Evolutionary conservation across 2,113 vertebrate species (phyloP).

Genomic region (Silurus meridionalis): DNA sequence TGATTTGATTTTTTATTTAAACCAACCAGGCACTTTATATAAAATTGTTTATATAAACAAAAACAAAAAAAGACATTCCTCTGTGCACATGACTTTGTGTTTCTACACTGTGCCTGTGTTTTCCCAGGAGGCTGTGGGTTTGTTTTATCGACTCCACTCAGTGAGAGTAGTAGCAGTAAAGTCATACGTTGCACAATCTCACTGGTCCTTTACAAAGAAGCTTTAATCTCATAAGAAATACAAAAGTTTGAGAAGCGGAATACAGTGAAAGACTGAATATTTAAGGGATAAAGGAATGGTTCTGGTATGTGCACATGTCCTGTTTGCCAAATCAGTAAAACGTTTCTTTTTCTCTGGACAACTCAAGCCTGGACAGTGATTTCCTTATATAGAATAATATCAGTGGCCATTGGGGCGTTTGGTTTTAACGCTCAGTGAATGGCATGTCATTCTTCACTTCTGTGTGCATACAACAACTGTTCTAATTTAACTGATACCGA

Average conservation of each 20-base stretch:
- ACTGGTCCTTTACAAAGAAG: slow-evolving; percentile 47
- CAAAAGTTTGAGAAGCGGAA: neutral
- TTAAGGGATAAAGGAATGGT: neutral
- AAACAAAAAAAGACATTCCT: neutral
- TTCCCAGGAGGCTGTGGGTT: slow-evolving; percentile 35
- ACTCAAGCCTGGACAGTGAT: slow-evolving; percentile 44
- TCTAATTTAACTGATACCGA: slow-evolving; percentile 5
- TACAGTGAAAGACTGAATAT: neutral
- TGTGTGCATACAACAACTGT: slow-evolving; percentile 35
- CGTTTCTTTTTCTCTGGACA: slow-evolving; percentile 34
- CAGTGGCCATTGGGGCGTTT: slow-evolving; percentile 43
- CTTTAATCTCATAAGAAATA: slow-evolving; percentile 14
- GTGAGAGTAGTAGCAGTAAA: slow-evolving; percentile 7
- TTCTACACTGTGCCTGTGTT: slow-evolving; percentile 26
- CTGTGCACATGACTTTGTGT: slow-evolving; percentile 2
- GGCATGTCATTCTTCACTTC: slow-evolving; percentile 48
- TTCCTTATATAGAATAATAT: slow-evolving; percentile 55
- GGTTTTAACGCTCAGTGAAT: slow-evolving; percentile 43
- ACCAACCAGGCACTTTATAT: no score
- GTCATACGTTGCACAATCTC: slow-evolving; percentile 33
- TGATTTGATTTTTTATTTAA: no score
- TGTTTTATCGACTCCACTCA: slow-evolving; percentile 42
- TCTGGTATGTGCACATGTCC: neutral
- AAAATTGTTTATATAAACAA: no score
- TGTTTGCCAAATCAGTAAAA: slow-evolving; percentile 36